phyloP scores from a whole-genome alignment of 2,888 invertebrate species.

The Leptinotarsa tumamoca region DNA sequence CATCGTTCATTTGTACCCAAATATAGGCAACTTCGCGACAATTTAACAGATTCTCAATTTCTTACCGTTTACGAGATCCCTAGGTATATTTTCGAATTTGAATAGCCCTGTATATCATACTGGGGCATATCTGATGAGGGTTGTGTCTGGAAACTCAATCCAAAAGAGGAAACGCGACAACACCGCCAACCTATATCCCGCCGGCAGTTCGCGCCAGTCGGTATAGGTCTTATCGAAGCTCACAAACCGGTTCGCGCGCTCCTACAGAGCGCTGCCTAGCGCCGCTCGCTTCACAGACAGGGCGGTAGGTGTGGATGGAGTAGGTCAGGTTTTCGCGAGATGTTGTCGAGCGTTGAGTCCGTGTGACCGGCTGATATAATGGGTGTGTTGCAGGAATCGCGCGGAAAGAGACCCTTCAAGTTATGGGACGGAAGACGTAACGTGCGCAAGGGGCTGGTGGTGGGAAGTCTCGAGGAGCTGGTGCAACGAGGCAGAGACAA shows the following conservation, averaged over 20 bases:
- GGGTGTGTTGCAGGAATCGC: slow-evolving; percentile 82
- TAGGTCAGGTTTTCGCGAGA: slow-evolving; percentile 61
- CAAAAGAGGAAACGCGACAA: slow-evolving; percentile 27
- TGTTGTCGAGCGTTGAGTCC: slow-evolving; percentile 52
- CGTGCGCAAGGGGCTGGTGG: slow-evolving; percentile 92
- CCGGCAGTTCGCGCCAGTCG: slow-evolving; percentile 34
- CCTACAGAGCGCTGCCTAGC: slow-evolving; percentile 45
- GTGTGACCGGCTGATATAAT: slow-evolving; percentile 44
- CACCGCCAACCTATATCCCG: slow-evolving; percentile 47
- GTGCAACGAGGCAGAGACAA: slow-evolving; percentile 83
- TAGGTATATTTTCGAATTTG: too few relatives aligned
- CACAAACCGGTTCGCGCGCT: slow-evolving; percentile 48
- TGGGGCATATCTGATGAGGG: too few relatives aligned
- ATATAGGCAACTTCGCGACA: too few relatives aligned
- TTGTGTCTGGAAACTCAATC: neutral
- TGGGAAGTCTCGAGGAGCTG: slow-evolving; percentile 89
- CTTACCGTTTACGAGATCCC: too few relatives aligned
- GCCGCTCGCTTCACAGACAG: slow-evolving; percentile 46
- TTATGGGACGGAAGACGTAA: slow-evolving; percentile 96
- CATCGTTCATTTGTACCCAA: too few relatives aligned
- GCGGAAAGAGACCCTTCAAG: slow-evolving; percentile 96
- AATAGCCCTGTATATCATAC: too few relatives aligned
- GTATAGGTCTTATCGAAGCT: neutral
- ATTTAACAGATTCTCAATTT: too few relatives aligned
- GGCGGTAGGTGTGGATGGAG: slow-evolving; percentile 56